Evolutionary conservation across 2,113 vertebrate species (phyloP).

Genomic region (Calyptommatus sinebrachiatus): DNA sequence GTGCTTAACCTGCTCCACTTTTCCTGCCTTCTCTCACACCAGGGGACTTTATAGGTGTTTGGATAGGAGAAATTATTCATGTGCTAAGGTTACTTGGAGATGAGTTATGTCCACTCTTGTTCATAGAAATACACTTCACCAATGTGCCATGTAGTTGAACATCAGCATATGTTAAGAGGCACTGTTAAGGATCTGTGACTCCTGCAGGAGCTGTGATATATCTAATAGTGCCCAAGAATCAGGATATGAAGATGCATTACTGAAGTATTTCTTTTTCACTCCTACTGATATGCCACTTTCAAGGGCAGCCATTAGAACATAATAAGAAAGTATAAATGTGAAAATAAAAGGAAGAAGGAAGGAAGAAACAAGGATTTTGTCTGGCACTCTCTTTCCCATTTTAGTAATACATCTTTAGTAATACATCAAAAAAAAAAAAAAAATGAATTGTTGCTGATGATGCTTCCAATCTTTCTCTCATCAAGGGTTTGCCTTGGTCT

Average conservation of each 20-base stretch:
- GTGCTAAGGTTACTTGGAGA: conserved; percentile 11
- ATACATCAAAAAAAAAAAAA: no score
- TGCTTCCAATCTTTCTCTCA: no score
- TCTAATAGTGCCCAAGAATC: not conserved
- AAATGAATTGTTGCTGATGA: no score
- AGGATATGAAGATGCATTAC: not conserved
- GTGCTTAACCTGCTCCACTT: conserved; percentile 10
- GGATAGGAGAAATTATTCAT: conserved; percentile 40
- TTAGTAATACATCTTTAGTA: no score
- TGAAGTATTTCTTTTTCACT: not conserved
- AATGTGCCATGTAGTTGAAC: not conserved
- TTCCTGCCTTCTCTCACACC: not conserved
- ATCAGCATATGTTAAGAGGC: not conserved
- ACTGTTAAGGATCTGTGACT: not conserved
- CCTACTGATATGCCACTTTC: not conserved
- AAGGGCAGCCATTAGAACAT: no score
- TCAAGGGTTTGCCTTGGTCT: no score
- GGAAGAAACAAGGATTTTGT: not conserved
- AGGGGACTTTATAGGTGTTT: conserved; percentile 19
- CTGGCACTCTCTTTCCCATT: no score
- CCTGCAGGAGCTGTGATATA: not conserved
- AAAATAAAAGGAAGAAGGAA: not conserved
- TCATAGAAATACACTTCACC: not conserved
- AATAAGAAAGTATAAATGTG: not conserved
- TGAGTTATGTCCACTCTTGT: conserved; percentile 1